phyloP scores from a whole-genome alignment of 2,113 vertebrate species.

The Eurystomus gularis region DNA sequence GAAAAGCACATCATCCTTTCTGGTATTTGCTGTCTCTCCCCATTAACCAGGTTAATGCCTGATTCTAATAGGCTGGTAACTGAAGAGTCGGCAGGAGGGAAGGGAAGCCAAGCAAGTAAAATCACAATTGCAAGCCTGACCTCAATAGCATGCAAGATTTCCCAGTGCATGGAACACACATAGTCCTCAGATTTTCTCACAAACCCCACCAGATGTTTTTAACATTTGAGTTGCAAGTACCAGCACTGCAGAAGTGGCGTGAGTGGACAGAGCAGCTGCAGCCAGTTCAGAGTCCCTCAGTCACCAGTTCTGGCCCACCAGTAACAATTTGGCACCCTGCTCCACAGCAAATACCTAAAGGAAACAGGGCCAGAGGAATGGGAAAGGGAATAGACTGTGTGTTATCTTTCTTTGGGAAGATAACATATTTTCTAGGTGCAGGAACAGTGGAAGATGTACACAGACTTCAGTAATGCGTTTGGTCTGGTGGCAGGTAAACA shows the following conservation, averaged over 20 bases:
- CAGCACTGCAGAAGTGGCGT: background rate
- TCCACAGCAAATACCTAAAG: background rate
- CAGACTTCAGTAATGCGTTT: background rate
- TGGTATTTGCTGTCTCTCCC: conserved; percentile 33
- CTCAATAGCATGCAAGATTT: background rate
- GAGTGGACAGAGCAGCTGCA: background rate
- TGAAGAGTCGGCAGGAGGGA: background rate
- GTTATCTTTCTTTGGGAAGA: background rate
- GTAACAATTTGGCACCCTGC: background rate
- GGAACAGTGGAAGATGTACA: background rate
- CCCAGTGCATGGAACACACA: background rate
- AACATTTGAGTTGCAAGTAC: background rate
- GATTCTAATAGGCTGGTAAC: conserved; percentile 17
- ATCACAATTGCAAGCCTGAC: background rate
- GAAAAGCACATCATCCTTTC: conserved; percentile 19
- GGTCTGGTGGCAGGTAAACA: background rate
- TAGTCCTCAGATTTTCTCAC: background rate
- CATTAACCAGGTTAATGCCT: conserved; percentile 47
- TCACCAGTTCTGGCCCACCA: background rate
- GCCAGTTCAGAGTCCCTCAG: background rate
- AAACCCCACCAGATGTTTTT: background rate
- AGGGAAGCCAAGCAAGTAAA: conserved; percentile 17
- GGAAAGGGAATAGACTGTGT: background rate
- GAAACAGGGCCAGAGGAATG: background rate
- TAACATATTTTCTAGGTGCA: background rate